A percentile compares a stretch with the other conserved stretches of the same genome.
Conservation (phyloP, 1,140 invertebrate genomes). For the Heliothis virescens region DNA sequence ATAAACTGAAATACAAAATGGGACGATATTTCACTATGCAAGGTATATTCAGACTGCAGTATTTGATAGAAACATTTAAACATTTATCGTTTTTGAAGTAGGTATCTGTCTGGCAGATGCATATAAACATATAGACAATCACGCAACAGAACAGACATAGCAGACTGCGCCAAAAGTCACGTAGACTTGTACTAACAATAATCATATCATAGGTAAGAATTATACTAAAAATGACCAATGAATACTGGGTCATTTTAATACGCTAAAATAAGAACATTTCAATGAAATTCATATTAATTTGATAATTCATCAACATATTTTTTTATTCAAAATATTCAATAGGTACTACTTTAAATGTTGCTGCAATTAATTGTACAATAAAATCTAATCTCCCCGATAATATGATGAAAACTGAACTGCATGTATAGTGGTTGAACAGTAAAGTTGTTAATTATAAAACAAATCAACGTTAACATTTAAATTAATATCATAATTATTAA, state of each 20-base stretch:
- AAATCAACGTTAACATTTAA: constrained; percentile 2
- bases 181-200: constrained; percentile 1
- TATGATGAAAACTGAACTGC: constrained; percentile 5
- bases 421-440: neutral
- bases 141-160: neutral
- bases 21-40: too few relatives aligned
- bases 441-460: constrained; percentile 11
- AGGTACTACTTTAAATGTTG: neutral
- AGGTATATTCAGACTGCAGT: too few relatives aligned
- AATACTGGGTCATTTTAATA: too few relatives aligned
- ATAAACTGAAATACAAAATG: too few relatives aligned
- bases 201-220: too few relatives aligned
- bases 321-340: neutral
- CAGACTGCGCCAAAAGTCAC: neutral
- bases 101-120: neutral
- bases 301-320: neutral
- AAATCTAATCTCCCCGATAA: constrained; percentile 6
- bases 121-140: neutral
- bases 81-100: neutral
- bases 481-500: constrained; percentile 1
- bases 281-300: too few relatives aligned
- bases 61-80: neutral
- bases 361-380: neutral
- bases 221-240: too few relatives aligned
- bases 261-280: too few relatives aligned